Base-by-base conservation (phyloP, 2,797 vertebrate species). In the Crypturellus tataupa region DNA sequence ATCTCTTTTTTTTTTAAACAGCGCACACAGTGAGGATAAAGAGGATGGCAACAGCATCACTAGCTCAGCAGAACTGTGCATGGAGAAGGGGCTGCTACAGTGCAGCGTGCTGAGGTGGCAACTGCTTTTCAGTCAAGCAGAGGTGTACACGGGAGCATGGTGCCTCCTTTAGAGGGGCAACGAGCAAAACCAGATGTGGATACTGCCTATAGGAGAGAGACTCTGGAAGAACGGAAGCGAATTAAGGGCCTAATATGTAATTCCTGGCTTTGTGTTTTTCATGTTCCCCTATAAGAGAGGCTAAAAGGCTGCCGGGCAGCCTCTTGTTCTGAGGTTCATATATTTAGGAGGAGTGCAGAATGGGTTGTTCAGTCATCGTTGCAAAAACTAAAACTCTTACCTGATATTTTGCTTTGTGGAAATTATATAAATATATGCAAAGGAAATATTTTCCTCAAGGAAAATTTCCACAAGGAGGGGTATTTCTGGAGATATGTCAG, bases 1-100 rank as follows among this genome's bases (percentile, higher is more conserved):
- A 5, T 79, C 2, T 53, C 70, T 93, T 92, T 94, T 94, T 53
- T 72, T 93, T 92, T 91, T 94, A 23, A 79, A 62, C 77, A 47
- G 42, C 1, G 29, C 1, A 7, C 67, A 60, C 77, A 86, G 69
- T 51, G 42, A 80, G 56, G 73, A 79, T 44, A 91, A 88, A 79
- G 83, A 63, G 51, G 37, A 31, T 0, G 2, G 84, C 78, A 81
- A 46, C 27, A 49, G 51, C 80, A 47, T 25, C 6, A 3, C 69
- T 56, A 35, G 62, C 82, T 93, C 33, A 23, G 91, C 79, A 93
- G n/a, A 67, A 76, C 87, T 91, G 80, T 76, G 37, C 56, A 51
- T 8, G 81, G 73, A 42, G 27, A 27, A 13, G 9, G 44, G 47
- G 24, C 25, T 65, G 8, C 7, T 0, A 0, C 63, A 59, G 55